A percentile compares a stretch with the other conserved stretches of the same genome.
Conservation (phyloP, 64 coral and sea anemone genomes). For the Hydrozoanthus tunicans region DNA sequence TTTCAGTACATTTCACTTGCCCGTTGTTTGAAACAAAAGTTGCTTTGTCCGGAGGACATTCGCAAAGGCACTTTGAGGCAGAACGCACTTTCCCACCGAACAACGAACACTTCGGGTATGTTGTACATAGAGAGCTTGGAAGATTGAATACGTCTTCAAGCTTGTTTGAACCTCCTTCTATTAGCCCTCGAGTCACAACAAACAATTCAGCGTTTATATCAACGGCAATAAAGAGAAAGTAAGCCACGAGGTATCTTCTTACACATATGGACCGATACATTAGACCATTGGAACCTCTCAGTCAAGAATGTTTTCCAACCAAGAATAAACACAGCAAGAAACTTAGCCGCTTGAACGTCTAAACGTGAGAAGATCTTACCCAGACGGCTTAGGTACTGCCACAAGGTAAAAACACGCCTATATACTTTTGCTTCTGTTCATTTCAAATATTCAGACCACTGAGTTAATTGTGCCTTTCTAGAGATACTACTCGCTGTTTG, state of each 20-base stretch:
- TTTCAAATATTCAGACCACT: too few species aligned
- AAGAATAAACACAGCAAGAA: background rate
- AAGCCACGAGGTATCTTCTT: constrained; percentile 5
- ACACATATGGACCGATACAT: constrained; percentile 5
- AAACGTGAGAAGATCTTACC: too few species aligned
- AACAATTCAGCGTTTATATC: constrained; percentile 4
- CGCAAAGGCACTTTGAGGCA: constrained; percentile 8
- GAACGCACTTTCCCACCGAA: constrained; percentile 20
- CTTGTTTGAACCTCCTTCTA: background rate
- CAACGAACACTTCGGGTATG: constrained; percentile 10
- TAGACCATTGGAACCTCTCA: background rate
- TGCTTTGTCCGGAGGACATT: constrained; percentile 10
- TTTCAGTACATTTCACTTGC: constrained; percentile 7
- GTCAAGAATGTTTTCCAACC: background rate
- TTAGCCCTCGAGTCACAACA: background rate
- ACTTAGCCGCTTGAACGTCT: background rate
- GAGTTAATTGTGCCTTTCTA: too few species aligned
- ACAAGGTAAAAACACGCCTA: too few species aligned
- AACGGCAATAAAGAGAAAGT: background rate
- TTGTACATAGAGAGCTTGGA: constrained; percentile 34
- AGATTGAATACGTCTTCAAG: constrained; percentile 25
- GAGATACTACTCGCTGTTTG: too few species aligned
- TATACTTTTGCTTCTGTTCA: too few species aligned
- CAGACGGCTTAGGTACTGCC: too few species aligned
- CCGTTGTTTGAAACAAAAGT: background rate